These are phyloP conservation scores for Brevimyrus niger DNA, from an alignment of 2,113 vertebrate genomes.

Conservation along the genomic window DNA sequence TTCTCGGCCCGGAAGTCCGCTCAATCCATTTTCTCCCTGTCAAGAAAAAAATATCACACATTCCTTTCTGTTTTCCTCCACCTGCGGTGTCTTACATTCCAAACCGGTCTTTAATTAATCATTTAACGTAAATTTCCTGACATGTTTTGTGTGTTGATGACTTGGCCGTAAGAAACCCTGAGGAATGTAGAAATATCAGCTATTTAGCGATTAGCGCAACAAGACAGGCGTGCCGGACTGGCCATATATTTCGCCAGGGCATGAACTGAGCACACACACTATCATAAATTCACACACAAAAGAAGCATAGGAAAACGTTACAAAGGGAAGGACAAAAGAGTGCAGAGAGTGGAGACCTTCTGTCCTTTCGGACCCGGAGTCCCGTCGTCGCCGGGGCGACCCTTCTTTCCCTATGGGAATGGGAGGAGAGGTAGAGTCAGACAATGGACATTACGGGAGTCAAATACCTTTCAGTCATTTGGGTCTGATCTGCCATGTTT, in stretches of 20 bases:
- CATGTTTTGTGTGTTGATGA: background rate
- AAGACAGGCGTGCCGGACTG: background rate
- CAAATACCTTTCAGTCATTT: background rate
- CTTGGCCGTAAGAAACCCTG: background rate
- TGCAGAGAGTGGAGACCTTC: constrained; percentile 61
- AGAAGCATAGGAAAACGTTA: background rate
- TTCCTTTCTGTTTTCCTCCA: background rate
- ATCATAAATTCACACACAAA: background rate
- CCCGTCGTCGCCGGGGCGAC: constrained; percentile 74
- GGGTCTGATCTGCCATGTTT: background rate
- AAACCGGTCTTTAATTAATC: background rate
- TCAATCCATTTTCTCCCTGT: constrained; percentile 74
- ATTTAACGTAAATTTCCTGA: background rate
- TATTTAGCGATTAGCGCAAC: background rate
- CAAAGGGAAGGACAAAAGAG: background rate
- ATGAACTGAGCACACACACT: background rate
- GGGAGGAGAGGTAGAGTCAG: constrained; percentile 20
- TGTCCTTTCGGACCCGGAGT: constrained; percentile 66
- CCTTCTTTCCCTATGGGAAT: constrained; percentile 75
- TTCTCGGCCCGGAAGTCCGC: constrained; percentile 72
- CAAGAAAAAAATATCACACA: constrained; percentile 16
- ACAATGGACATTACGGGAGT: background rate
- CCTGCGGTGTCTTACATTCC: background rate
- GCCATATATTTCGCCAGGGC: background rate
- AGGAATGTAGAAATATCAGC: too few species aligned